phyloP scores from a whole-genome alignment of 2,888 invertebrate species.

The Philopedon plagiatum region DNA sequence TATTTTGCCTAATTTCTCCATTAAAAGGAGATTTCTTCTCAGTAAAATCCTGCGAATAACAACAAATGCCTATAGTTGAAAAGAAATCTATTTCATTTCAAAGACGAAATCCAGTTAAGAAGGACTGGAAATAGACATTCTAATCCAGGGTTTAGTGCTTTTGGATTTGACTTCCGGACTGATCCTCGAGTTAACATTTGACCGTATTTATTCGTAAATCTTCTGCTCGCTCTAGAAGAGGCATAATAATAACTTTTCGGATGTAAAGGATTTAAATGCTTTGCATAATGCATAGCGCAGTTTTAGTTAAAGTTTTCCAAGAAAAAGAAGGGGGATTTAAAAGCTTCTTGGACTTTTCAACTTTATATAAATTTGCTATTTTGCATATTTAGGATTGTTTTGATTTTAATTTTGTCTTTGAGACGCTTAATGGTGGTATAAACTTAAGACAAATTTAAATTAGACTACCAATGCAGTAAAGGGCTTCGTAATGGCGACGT shows the following conservation, averaged over 20 bases:
- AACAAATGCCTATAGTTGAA: background rate
- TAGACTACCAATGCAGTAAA: too few species aligned
- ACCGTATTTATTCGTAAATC: slow-evolving; percentile 57
- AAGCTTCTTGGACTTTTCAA: slow-evolving; percentile 4
- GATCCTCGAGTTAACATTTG: slow-evolving; percentile 68
- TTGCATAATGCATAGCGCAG: slow-evolving; percentile 45
- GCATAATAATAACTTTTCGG: slow-evolving; percentile 45
- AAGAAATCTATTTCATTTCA: slow-evolving; percentile 17
- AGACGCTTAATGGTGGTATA: too few species aligned
- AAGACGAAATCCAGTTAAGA: slow-evolving; percentile 4
- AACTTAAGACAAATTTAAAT: too few species aligned
- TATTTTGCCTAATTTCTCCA: too few species aligned
- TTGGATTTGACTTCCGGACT: slow-evolving; percentile 56
- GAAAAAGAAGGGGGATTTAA: slow-evolving; percentile 18
- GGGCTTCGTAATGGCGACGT: too few species aligned
- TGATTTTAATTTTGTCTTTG: slow-evolving; percentile 10
- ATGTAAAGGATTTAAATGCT: slow-evolving; percentile 42
- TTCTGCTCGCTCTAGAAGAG: slow-evolving; percentile 45
- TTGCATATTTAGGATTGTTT: slow-evolving; percentile 23
- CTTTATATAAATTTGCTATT: slow-evolving; percentile 28
- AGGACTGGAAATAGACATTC: slow-evolving; percentile 61
- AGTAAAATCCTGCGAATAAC: background rate
- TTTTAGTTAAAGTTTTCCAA: slow-evolving; percentile 36
- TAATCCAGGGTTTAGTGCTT: slow-evolving; percentile 62
- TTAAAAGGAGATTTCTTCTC: too few species aligned